These are phyloP conservation scores for Naso thynnoides DNA, from an alignment of 2,797 vertebrate genomes.

Conservation along the genomic window DNA sequence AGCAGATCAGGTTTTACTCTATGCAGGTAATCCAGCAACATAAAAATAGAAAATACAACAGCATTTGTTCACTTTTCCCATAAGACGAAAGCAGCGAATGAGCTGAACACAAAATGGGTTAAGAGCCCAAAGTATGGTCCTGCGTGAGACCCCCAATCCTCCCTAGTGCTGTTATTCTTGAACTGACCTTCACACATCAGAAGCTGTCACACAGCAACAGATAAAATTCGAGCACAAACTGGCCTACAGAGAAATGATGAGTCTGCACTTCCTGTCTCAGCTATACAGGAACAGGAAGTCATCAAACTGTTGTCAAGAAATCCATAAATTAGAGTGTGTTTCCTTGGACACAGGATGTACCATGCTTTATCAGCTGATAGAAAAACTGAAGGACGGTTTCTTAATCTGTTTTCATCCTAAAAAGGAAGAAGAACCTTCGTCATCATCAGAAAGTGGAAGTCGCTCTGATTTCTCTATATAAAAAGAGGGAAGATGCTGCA, in stretches of 20 bases:
- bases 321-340: conserved; percentile 29
- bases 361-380: conserved; percentile 7
- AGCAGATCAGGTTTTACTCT: no score
- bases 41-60: no score
- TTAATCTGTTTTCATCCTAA: not conserved
- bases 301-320: conserved; percentile 36
- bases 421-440: conserved; percentile 5
- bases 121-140: no score
- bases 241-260: conserved; percentile 3
- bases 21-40: no score
- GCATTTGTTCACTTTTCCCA: no score
- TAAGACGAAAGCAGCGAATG: no score
- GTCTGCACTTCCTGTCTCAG: conserved; percentile 24
- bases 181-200: conserved; percentile 3
- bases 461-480: no score
- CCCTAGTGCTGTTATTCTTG: no score
- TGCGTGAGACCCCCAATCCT: no score
- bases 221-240: not conserved
- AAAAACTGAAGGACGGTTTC: not conserved
- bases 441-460: not conserved
- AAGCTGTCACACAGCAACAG: not conserved
- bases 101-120: no score
- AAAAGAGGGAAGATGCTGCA: no score
- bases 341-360: conserved; percentile 37
- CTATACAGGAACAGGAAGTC: conserved; percentile 34